Evolutionary conservation across 2,797 vertebrate genomes (phyloP), one percentile per base, ranked within the genome.

Genomic region (Neoniphon sammara): DNA sequence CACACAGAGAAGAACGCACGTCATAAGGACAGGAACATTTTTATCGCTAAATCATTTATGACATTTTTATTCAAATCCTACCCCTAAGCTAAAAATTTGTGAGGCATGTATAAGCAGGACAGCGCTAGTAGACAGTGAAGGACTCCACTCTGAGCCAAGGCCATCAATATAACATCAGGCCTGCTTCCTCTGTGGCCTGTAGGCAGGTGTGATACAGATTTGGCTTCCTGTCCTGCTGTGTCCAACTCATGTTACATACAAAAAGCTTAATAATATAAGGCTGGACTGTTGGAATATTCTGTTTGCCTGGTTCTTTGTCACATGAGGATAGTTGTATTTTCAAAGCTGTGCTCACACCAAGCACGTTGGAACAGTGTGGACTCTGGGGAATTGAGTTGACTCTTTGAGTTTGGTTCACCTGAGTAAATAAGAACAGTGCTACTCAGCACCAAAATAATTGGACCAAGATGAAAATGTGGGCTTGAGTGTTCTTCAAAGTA

Each of bases 51-150:
- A 90, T 88, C 75, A 87, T 85, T 86, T 18, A 77, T 76, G 84
- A 75, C 73, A 63, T 76, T 87, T 92, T 87, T 85, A 89, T 88
- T 89, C 17, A 86, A 85, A 90, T 87, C 64, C 50, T 82, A 69
- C 52, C 61, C 70, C 61, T 74, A 79, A 87, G 73, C 62, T 85
- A 68, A 87, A 88, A 83, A 59, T 91, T 87, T 88, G 89, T 90
- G 90, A 89, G 83, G 81, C 87, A 77, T 90, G 85, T 81, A 89
- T 49, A 88, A 80, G 39, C 82, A 79, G 78, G 87, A 75, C 86
- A 75, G 20, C 7, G 75, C 71, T 72, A 87, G 55, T 81, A 85
- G 88, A 89, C 66, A 84, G 87, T 90, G 91, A 92, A 90, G 90
- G 90, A 90, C 89, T 85, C 71, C 1, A 31, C 61, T 82, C 56